Conservation (phyloP, 2,797 vertebrate species). For the Anas flavirostris region DNA sequence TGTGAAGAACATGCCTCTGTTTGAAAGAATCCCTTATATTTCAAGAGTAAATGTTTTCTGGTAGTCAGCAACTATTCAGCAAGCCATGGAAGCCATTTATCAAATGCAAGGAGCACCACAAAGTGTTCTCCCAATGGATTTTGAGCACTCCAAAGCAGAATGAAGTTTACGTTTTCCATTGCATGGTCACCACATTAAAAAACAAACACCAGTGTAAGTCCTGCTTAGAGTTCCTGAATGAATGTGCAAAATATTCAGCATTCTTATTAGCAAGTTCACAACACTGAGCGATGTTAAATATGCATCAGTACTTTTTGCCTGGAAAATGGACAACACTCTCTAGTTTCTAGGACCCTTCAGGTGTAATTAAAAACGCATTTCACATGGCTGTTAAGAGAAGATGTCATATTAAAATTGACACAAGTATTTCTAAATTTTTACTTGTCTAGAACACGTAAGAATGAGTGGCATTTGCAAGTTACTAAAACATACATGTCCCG, state of each 20-base stretch:
- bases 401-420: background rate
- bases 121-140: background rate
- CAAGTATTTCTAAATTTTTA: background rate
- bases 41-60: background rate
- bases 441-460: background rate
- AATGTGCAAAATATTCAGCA: background rate
- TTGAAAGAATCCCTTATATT: background rate
- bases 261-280: background rate
- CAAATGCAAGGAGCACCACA: background rate
- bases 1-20: background rate
- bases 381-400: background rate
- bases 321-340: background rate
- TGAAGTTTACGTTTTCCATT: background rate
- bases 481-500: background rate
- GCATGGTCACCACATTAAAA: background rate
- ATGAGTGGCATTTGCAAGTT: background rate
- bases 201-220: background rate
- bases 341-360: background rate
- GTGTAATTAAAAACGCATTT: background rate
- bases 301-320: background rate
- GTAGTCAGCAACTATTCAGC: background rate
- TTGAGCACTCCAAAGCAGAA: background rate
- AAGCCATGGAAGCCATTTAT: background rate
- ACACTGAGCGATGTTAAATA: background rate
- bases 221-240: background rate